Evolutionary conservation across 2,888 invertebrate genomes (phyloP).

Genomic region (Octodonta nipae): DNA sequence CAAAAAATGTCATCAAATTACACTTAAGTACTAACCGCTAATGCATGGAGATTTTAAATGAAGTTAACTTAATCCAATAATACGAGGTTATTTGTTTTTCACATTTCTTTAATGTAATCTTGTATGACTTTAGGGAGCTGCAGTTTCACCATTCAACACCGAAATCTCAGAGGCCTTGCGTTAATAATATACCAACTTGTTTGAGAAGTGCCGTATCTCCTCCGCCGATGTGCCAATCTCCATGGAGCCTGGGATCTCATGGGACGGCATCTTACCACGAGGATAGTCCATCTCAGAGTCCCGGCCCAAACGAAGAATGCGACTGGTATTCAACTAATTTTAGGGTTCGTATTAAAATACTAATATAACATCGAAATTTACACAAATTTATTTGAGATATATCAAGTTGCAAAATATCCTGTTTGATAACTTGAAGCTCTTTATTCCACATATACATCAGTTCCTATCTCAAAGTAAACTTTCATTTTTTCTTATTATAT

Average conservation of each 20-base stretch:
- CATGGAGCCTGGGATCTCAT: slow-evolving; percentile 24
- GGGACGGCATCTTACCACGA: slow-evolving; percentile 19
- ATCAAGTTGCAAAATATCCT: too few relatives aligned
- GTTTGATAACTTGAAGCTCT: too few relatives aligned
- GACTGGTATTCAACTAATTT: slow-evolving; percentile 24
- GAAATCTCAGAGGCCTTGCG: slow-evolving; percentile 5
- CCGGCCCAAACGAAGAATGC: slow-evolving; percentile 13
- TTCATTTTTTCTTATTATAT: too few relatives aligned
- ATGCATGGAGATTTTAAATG: too few relatives aligned
- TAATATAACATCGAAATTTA: too few relatives aligned
- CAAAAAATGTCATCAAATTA: too few relatives aligned
- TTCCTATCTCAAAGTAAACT: too few relatives aligned
- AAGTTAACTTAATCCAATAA: not conserved
- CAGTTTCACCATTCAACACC: not conserved
- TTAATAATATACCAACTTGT: slow-evolving; percentile 6
- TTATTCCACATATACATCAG: too few relatives aligned
- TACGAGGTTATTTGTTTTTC: not conserved
- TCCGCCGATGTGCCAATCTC: slow-evolving; percentile 16
- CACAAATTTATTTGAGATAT: too few relatives aligned
- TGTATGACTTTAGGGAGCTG: slow-evolving; percentile 1
- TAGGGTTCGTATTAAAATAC: too few relatives aligned
- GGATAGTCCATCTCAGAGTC: slow-evolving; percentile 20
- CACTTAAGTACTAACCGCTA: too few relatives aligned
- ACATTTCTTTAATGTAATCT: not conserved
- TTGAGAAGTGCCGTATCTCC: slow-evolving; percentile 5